Conservation (phyloP, 2,888 invertebrate genomes). For the Crossocerus cetratus region DNA sequence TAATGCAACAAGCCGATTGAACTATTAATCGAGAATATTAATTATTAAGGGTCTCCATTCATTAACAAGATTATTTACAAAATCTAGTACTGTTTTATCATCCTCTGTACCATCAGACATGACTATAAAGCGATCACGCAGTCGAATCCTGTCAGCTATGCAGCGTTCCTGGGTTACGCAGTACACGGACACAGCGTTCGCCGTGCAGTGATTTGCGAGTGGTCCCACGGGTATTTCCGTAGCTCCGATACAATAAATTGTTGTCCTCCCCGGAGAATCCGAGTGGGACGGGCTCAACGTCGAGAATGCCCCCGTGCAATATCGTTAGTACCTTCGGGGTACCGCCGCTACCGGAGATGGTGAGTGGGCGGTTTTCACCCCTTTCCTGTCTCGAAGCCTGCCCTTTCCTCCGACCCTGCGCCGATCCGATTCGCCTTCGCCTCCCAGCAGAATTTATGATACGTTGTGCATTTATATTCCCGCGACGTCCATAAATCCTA, state of each 20-base stretch:
- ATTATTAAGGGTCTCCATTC: too few species aligned
- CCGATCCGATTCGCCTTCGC: not conserved
- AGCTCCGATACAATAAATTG: slow-evolving; percentile 54
- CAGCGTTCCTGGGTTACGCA: too few species aligned
- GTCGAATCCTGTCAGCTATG: too few species aligned
- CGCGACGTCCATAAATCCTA: slow-evolving; percentile 65
- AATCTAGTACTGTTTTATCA: too few species aligned
- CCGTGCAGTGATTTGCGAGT: slow-evolving; percentile 48
- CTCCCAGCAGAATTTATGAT: slow-evolving; percentile 64
- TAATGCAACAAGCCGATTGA: too few species aligned
- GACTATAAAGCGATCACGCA: too few species aligned
- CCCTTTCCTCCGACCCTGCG: slow-evolving; percentile 6
- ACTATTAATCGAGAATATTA: too few species aligned
- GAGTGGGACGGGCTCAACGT: slow-evolving; percentile 42
- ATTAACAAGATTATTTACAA: too few species aligned
- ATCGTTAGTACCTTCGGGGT: slow-evolving; percentile 64
- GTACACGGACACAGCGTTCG: not conserved
- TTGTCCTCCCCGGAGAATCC: slow-evolving; percentile 44
- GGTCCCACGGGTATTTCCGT: slow-evolving; percentile 39
- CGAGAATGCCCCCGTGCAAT: slow-evolving; percentile 62
- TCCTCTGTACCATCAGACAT: too few species aligned
- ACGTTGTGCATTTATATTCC: slow-evolving; percentile 69
- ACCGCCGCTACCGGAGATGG: not conserved
- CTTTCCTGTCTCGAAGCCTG: slow-evolving; percentile 19
- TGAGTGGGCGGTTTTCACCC: slow-evolving; percentile 19